Evolutionary conservation across 1,140 invertebrate species (phyloP).

Genomic region (Saccostrea cuccullata): DNA sequence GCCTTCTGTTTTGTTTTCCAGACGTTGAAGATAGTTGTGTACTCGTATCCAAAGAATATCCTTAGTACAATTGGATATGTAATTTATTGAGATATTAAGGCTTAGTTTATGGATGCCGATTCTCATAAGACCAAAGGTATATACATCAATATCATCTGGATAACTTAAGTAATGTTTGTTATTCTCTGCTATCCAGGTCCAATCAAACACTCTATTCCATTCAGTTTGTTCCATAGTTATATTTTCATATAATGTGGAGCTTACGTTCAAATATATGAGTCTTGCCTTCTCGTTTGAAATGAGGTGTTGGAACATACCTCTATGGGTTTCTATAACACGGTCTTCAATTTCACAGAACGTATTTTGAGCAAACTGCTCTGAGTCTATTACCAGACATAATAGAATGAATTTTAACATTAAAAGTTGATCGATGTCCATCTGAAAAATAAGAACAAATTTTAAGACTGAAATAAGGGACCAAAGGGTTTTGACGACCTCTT

Average conservation of each 20-base stretch:
- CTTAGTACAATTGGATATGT: not conserved
- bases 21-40: not conserved
- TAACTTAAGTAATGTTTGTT: not conserved
- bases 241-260: not conserved
- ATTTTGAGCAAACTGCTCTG: no score
- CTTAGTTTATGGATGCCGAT: not conserved
- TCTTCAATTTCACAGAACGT: no score
- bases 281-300: not conserved
- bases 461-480: no score
- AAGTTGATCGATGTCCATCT: no score
- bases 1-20: not conserved
- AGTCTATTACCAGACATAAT: no score
- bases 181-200: no score
- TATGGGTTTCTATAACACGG: no score
- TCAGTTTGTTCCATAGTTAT: not conserved
- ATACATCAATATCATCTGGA: not conserved
- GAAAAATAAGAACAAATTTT: no score
- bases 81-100: not conserved
- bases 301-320: not conserved
- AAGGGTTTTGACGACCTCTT: no score
- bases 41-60: not conserved
- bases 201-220: no score
- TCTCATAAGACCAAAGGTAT: not conserved
- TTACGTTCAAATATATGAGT: not conserved
- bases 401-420: no score